These are phyloP conservation scores for Hypothenemus hampei DNA, from an alignment of 1,140 invertebrate genomes.

Conservation along the genomic window DNA sequence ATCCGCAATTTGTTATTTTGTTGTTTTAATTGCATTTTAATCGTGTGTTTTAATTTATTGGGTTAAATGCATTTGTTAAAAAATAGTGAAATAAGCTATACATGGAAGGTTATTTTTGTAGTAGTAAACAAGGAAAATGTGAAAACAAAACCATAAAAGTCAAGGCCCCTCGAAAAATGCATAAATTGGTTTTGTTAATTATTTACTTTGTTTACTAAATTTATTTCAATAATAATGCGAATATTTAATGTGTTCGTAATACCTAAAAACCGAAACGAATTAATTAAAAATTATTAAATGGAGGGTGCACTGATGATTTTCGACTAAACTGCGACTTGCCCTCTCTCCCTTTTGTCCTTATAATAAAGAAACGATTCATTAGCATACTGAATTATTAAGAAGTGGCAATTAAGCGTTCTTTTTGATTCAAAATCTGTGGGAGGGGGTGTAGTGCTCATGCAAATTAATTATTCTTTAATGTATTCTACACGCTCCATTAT, in stretches of 20 bases:
- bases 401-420: conserved; percentile 26
- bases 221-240: too few relatives aligned
- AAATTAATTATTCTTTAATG: conserved; percentile 27
- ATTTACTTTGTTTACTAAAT: not conserved
- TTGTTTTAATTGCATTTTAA: not conserved
- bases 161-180: not conserved
- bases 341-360: conserved; percentile 25
- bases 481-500: conserved; percentile 18
- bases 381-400: conserved; percentile 35
- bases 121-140: not conserved
- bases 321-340: conserved; percentile 9
- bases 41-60: not conserved
- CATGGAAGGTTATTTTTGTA: conserved; percentile 1
- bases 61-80: not conserved
- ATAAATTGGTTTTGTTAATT: not conserved
- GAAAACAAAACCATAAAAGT: conserved; percentile 5
- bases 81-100: not conserved
- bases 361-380: conserved; percentile 29
- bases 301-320: conserved; percentile 30
- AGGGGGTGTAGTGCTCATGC: conserved; percentile 6
- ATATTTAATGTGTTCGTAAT: conserved; percentile 15
- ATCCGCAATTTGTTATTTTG: too few relatives aligned
- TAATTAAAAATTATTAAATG: conserved; percentile 7
- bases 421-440: conserved; percentile 20
- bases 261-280: conserved; percentile 9